Evolutionary conservation across 2,888 invertebrate genomes (phyloP).

Genomic region (Megalurothrips usitatus): DNA sequence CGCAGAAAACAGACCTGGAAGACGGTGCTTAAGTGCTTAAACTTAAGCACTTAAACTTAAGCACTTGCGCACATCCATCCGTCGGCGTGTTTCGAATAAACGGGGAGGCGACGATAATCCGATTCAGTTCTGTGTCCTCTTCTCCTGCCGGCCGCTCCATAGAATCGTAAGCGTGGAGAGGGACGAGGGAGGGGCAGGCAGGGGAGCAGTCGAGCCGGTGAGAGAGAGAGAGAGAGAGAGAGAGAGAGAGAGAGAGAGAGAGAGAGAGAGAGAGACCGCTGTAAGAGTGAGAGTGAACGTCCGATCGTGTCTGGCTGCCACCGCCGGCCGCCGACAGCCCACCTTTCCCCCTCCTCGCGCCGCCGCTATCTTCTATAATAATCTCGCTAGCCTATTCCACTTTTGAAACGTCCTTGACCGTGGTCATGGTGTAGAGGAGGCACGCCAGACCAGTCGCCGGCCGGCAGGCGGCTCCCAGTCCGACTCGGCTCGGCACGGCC

Average conservation of each 20-base stretch:
- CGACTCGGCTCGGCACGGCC: not conserved
- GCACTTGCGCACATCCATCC: no score
- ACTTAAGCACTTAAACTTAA: no score
- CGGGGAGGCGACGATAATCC: no score
- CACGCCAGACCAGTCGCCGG: not conserved
- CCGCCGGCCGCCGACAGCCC: not conserved
- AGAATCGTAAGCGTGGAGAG: not conserved
- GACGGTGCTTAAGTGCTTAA: no score
- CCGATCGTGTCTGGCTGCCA: not conserved
- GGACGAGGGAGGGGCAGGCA: not conserved
- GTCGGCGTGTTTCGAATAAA: no score
- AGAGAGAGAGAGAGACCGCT: no score
- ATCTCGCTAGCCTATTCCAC: slow-evolving; percentile 24
- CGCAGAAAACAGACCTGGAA: no score
- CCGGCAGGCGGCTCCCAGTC: not conserved
- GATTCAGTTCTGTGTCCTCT: no score
- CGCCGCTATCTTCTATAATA: slow-evolving; percentile 11
- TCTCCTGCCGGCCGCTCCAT: no score
- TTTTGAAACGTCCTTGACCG: slow-evolving; percentile 26
- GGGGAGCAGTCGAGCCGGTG: not conserved
- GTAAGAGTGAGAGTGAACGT: not conserved
- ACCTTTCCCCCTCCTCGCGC: not conserved
- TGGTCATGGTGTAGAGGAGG: not conserved
- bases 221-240: slow-evolving; percentile 9
- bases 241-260: not conserved